Conservation (phyloP, 2,888 invertebrate genomes). For the Aphelenchoides bicaudatus region DNA sequence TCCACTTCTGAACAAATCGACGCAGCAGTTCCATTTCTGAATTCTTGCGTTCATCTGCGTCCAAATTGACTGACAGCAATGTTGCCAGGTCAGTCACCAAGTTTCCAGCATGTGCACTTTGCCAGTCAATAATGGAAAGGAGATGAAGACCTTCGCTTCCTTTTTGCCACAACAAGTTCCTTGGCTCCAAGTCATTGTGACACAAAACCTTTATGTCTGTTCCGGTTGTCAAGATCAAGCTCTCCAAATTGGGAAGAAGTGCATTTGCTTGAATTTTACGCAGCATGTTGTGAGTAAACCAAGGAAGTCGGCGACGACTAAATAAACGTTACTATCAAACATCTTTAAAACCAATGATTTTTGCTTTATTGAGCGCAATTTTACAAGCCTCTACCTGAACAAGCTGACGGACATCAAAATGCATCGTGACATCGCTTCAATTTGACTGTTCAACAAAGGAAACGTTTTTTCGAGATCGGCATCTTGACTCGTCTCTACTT, state of each 20-base stretch:
- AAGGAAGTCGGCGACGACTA: conserved; percentile 1
- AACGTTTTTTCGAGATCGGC: conserved; percentile 1
- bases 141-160: conserved; percentile 12
- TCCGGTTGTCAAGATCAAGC: not conserved
- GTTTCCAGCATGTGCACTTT: conserved; percentile 14
- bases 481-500: not conserved
- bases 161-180: conserved; percentile 19
- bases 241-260: not conserved
- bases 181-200: conserved; percentile 18
- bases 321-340: too few relatives aligned
- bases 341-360: too few relatives aligned
- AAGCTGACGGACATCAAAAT: not conserved
- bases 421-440: conserved; percentile 14
- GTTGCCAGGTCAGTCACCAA: conserved; percentile 22
- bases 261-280: not conserved
- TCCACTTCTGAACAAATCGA: conserved; percentile 9
- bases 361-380: too few relatives aligned
- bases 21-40: not conserved
- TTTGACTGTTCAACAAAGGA: conserved; percentile 5
- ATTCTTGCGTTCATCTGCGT: conserved; percentile 16
- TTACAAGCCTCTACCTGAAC: too few relatives aligned
- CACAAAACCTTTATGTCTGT: conserved; percentile 5
- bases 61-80: conserved; percentile 21
- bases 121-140: conserved; percentile 22
- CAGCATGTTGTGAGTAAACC: not conserved